Conservation (phyloP, 2,113 vertebrate species). For the Nothoprocta perdicaria region DNA sequence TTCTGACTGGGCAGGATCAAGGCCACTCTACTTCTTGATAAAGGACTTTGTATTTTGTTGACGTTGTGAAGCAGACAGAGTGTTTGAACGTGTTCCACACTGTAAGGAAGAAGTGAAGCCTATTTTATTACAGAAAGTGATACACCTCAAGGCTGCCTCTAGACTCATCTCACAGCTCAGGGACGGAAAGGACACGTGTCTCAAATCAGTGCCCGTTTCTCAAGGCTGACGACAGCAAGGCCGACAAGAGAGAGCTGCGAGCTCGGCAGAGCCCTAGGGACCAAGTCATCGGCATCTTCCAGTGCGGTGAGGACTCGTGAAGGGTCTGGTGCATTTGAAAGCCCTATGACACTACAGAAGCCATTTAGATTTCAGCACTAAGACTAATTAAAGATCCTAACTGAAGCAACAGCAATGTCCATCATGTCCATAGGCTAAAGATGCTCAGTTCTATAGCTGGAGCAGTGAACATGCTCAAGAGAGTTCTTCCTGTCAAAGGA, state of each 20-base stretch:
- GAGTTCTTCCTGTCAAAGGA: background rate
- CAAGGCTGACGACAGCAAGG: background rate
- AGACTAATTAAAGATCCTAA: background rate
- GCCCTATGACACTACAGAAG: accelerated
- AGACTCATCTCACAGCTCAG: background rate
- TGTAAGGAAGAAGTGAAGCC: background rate
- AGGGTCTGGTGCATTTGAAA: background rate
- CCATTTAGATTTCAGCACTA: background rate
- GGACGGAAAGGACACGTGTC: background rate
- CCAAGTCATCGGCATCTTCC: background rate
- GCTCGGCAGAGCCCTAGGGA: accelerated
- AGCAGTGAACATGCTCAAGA: background rate
- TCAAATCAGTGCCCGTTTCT: background rate
- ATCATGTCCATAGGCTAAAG: background rate
- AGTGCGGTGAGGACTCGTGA: background rate
- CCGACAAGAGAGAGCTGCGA: background rate
- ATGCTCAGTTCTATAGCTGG: background rate
- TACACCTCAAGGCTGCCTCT: background rate
- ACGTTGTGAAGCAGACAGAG: background rate
- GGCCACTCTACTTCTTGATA: background rate
- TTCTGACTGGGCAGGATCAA: background rate
- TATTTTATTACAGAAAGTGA: accelerated
- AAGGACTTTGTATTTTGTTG: background rate
- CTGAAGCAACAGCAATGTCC: background rate
- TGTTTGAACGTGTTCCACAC: background rate